A percentile compares a stretch with the other conserved stretches of the same genome.
Conservation (phyloP, 2,113 vertebrate species). For the Myiopsitta monachus region DNA sequence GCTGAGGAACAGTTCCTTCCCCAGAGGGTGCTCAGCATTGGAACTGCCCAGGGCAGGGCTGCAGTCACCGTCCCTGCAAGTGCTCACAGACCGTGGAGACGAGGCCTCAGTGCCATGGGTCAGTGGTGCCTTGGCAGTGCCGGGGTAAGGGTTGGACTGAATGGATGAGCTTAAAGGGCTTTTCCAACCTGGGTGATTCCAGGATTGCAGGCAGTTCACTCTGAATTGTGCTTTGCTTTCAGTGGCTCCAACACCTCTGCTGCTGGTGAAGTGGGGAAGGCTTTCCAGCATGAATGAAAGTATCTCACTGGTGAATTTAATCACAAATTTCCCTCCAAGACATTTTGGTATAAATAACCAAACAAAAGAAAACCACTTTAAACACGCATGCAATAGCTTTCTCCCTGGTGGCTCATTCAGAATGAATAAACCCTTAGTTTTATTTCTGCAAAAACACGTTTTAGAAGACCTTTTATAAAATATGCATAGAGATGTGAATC, state of each 20-base stretch:
- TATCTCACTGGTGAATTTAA: neutral
- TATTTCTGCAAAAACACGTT: neutral
- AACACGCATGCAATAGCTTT: neutral
- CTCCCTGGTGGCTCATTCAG: neutral
- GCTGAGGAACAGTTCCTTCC: no score
- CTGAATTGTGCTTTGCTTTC: neutral
- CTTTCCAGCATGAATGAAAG: neutral
- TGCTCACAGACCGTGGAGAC: rapidly evolving
- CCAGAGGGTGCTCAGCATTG: no score
- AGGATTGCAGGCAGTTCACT: neutral
- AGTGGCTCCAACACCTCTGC: neutral
- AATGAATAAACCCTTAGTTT: neutral
- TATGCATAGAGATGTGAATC: neutral
- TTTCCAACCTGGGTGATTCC: neutral
- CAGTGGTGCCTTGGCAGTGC: neutral
- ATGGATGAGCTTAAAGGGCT: neutral
- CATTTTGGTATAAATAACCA: neutral
- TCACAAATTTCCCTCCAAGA: neutral
- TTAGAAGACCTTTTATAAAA: conserved; percentile 7
- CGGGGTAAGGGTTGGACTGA: neutral
- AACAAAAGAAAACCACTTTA: neutral
- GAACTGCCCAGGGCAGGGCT: no score
- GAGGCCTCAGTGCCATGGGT: neutral
- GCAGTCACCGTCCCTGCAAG: no score
- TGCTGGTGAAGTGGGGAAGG: neutral